Evolutionary conservation across 2,888 invertebrate species (phyloP).

Genomic region (Chelonus formosanus): DNA sequence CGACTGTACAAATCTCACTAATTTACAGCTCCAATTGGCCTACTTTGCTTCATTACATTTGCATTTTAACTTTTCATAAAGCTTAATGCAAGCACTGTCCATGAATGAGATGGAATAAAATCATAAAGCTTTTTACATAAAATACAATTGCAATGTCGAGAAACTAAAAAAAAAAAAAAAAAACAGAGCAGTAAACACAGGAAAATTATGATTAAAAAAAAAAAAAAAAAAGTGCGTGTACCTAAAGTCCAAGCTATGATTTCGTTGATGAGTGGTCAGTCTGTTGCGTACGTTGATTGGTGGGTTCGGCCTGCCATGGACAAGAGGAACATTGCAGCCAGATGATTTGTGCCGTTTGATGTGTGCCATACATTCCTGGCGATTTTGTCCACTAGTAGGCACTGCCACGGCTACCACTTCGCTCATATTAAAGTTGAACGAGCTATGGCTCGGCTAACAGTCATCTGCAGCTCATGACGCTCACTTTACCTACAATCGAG

Average conservation of each 20-base stretch:
- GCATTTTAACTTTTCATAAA: not conserved
- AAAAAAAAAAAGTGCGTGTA: constrained; percentile 56
- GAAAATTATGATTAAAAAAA: constrained; percentile 7
- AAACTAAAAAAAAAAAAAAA: not conserved
- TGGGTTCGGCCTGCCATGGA: constrained; percentile 69
- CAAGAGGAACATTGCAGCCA: constrained; percentile 68
- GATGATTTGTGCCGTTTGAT: constrained; percentile 64
- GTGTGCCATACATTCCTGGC: constrained; percentile 59
- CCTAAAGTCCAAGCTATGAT: constrained; percentile 90
- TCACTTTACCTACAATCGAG: constrained; percentile 48
- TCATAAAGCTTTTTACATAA: not conserved
- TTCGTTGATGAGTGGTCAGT: constrained; percentile 81
- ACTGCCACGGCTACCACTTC: constrained; percentile 61
- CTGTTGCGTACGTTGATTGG: constrained; percentile 66
- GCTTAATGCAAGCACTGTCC: constrained; percentile 10
- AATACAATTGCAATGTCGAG: no score
- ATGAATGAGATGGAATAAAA: not conserved
- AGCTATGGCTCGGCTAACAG: constrained; percentile 61
- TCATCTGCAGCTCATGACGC: constrained; percentile 64
- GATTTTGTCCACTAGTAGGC: constrained; percentile 63
- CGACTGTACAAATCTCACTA: not conserved
- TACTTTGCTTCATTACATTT: no score
- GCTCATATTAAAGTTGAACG: constrained; percentile 63
- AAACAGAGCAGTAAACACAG: constrained; percentile 1
- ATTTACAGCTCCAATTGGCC: constrained; percentile 5